Conservation (phyloP, 2,888 invertebrate species). For the Latheticus oryzae region DNA sequence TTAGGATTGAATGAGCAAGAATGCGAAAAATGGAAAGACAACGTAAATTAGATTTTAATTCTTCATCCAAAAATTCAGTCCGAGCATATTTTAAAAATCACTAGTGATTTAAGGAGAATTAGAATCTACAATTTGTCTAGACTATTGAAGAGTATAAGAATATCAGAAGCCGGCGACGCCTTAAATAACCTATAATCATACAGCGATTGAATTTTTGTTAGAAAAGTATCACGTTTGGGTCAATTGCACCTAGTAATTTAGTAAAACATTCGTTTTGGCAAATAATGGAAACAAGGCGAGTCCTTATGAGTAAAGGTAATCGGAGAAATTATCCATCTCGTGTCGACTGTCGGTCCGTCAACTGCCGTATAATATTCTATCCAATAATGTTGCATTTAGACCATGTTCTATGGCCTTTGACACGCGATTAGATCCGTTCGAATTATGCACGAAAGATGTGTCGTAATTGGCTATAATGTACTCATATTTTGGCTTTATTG, state of each 20-base stretch:
- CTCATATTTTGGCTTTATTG: constrained; percentile 25
- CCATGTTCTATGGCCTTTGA: constrained; percentile 45
- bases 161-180: constrained; percentile 27
- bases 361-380: constrained; percentile 33
- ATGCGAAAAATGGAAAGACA: constrained; percentile 31
- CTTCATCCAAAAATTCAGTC: constrained; percentile 2
- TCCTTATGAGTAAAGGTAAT: constrained; percentile 27
- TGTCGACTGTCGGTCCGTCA: constrained; percentile 30
- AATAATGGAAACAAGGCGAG: constrained; percentile 36
- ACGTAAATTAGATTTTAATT: constrained; percentile 36
- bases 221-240: constrained; percentile 5
- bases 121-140: constrained; percentile 21
- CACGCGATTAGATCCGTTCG: constrained; percentile 36
- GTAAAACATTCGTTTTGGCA: constrained; percentile 31
- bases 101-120: not conserved
- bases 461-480: constrained; percentile 28
- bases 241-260: constrained; percentile 25
- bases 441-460: constrained; percentile 32
- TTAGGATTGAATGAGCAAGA: constrained; percentile 16
- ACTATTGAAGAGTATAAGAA: constrained; percentile 16
- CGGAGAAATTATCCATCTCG: constrained; percentile 34
- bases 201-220: constrained; percentile 22
- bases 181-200: constrained; percentile 36
- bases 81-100: not conserved
- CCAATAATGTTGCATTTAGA: constrained; percentile 38